A percentile compares a stretch with the other conserved stretches of the same genome.
phyloP scores from a whole-genome alignment of 2,888 invertebrate genomes.

The Eupithecia vulgata region DNA sequence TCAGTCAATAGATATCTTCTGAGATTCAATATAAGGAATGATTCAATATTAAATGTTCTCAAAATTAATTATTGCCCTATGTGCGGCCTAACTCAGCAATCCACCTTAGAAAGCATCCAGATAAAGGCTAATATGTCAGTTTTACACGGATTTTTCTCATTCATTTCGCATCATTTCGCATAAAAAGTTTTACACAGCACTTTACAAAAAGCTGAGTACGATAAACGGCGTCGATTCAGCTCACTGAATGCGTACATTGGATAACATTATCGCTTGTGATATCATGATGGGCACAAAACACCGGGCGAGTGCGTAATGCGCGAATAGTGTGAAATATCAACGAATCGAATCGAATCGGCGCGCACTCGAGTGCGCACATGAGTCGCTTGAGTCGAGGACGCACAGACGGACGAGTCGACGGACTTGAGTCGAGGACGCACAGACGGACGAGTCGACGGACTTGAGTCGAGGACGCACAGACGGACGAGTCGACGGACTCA shows the following conservation, averaged over 20 bases:
- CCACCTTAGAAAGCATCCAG: not conserved
- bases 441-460: no score
- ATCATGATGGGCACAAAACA: constrained; percentile 15
- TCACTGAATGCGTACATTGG: constrained; percentile 24
- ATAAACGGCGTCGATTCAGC: constrained; percentile 35
- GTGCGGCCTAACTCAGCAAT: not conserved
- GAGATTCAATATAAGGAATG: not conserved
- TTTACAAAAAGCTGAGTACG: constrained; percentile 30
- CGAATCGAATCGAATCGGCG: constrained; percentile 49
- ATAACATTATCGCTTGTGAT: constrained; percentile 32
- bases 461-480: constrained; percentile 38
- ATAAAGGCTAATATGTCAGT: not conserved
- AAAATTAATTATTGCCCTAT: not conserved
- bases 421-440: constrained; percentile 42
- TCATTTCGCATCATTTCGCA: constrained; percentile 11
- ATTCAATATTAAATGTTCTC: not conserved
- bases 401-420: not conserved
- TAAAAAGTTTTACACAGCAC: constrained; percentile 17
- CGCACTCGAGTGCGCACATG: constrained; percentile 48
- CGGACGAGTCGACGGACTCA: no score
- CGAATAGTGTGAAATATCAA: constrained; percentile 55
- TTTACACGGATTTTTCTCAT: not conserved
- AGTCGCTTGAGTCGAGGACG: constrained; percentile 43
- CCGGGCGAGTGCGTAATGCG: constrained; percentile 10
- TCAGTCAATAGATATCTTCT: not conserved